Evolutionary conservation across 2,797 vertebrate species (phyloP).

Genomic region (Psittacula derbiana): DNA sequence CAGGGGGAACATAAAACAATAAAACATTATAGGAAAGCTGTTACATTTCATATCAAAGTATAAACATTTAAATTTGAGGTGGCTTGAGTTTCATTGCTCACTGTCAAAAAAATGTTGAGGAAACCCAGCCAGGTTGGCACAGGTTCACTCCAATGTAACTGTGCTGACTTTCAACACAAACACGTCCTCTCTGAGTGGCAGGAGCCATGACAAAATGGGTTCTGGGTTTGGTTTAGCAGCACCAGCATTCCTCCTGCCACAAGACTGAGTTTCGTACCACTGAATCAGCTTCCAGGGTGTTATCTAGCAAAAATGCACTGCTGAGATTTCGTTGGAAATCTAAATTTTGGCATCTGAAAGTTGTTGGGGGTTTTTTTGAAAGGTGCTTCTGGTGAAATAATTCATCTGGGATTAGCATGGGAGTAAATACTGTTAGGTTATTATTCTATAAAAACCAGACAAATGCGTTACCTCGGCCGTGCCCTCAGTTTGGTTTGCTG

Average conservation of each 20-base stretch:
- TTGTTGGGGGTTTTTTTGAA: neutral
- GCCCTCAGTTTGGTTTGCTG: neutral
- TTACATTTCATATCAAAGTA: neutral
- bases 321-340: neutral
- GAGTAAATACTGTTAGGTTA: no score
- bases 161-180: fast-evolving
- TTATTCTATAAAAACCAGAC: neutral
- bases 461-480: neutral
- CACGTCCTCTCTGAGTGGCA: fast-evolving
- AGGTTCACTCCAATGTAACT: fast-evolving
- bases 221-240: neutral
- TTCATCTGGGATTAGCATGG: neutral
- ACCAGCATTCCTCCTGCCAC: fast-evolving
- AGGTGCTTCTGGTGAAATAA: neutral
- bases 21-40: neutral
- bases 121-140: neutral
- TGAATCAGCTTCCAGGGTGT: neutral
- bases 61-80: constrained; percentile 34
- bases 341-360: neutral
- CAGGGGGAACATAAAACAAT: neutral
- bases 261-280: fast-evolving
- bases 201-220: fast-evolving
- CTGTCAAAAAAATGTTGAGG: neutral
- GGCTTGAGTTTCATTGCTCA: neutral
- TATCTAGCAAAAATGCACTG: neutral